phyloP scores from a whole-genome alignment of 35 echinoderm and acorn worm genomes.

The Apostichopus japonicus region DNA sequence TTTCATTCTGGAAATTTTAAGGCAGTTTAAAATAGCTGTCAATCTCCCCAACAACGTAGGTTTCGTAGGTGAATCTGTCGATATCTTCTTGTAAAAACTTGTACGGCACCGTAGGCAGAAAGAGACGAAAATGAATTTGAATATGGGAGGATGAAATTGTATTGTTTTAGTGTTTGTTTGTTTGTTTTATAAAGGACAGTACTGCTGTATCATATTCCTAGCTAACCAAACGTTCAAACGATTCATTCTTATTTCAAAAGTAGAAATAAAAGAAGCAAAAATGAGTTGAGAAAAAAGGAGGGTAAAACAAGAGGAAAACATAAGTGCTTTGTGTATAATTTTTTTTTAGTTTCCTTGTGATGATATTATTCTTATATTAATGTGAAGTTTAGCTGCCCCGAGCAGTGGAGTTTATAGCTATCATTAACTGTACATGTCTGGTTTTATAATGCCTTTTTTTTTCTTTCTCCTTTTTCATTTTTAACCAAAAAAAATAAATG shows the following conservation, averaged over 20 bases:
- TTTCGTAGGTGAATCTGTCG: no score
- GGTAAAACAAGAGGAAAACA: neutral
- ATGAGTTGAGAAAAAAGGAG: neutral
- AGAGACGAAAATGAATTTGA: no score
- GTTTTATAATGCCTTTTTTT: slow-evolving; percentile 29
- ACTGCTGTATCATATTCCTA: slow-evolving; percentile 43
- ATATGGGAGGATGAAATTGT: no score
- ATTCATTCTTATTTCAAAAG: neutral
- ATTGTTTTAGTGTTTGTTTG: no score
- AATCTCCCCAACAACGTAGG: no score
- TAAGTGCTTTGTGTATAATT: slow-evolving; percentile 19
- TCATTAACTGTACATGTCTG: slow-evolving; percentile 41
- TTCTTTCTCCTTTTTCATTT: neutral
- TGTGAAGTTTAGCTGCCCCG: no score
- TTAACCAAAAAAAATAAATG: slow-evolving; percentile 3
- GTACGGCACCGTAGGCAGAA: no score
- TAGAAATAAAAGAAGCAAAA: neutral
- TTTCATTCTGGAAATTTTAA: no score
- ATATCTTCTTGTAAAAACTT: no score
- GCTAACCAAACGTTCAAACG: slow-evolving; percentile 4
- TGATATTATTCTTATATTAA: no score
- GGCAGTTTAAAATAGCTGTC: no score
- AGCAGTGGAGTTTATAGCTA: neutral
- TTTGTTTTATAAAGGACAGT: neutral
- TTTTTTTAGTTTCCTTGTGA: slow-evolving; percentile 1